A percentile compares a stretch with the other conserved stretches of the same genome.
Conservation (phyloP, 1,140 invertebrate genomes). For the Dendroctonus valens region DNA sequence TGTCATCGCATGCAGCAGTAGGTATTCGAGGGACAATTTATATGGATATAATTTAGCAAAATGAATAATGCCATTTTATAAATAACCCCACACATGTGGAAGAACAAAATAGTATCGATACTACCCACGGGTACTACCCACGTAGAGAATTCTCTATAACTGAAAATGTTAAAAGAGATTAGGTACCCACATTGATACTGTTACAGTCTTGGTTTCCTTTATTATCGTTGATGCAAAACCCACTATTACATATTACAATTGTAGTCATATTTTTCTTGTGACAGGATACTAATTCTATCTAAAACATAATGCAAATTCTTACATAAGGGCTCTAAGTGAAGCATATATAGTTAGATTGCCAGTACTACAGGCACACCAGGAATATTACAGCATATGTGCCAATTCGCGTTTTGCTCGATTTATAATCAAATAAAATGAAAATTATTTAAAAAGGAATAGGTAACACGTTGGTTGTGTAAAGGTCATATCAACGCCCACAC, state of each 20-base stretch:
- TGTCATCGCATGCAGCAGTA: conserved; percentile 24
- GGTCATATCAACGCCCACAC: conserved; percentile 14
- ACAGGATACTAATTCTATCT: conserved; percentile 20
- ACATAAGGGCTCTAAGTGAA: conserved; percentile 2
- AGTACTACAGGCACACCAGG: neutral
- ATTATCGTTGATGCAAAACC: conserved; percentile 30
- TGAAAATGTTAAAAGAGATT: conserved; percentile 32
- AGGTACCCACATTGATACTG: conserved; percentile 31
- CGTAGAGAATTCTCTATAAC: conserved; percentile 27
- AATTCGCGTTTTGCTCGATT: too few relatives aligned
- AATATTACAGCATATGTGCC: too few relatives aligned
- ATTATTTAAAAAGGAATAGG: conserved; percentile 8
- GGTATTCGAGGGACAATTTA: conserved; percentile 24
- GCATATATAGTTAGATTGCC: neutral
- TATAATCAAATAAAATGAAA: neutral
- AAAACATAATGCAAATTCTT: conserved; percentile 10
- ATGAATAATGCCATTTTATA: conserved; percentile 37
- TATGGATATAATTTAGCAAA: conserved; percentile 31
- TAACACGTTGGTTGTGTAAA: conserved; percentile 2
- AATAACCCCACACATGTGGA: conserved; percentile 39
- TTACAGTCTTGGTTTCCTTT: conserved; percentile 29
- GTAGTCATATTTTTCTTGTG: conserved; percentile 11
- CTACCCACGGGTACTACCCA: conserved; percentile 33
- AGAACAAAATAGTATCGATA: conserved; percentile 42
- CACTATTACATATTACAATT: conserved; percentile 31